Evolutionary conservation across 2,113 vertebrate species (phyloP).

Genomic region (Copsychus sechellarum): DNA sequence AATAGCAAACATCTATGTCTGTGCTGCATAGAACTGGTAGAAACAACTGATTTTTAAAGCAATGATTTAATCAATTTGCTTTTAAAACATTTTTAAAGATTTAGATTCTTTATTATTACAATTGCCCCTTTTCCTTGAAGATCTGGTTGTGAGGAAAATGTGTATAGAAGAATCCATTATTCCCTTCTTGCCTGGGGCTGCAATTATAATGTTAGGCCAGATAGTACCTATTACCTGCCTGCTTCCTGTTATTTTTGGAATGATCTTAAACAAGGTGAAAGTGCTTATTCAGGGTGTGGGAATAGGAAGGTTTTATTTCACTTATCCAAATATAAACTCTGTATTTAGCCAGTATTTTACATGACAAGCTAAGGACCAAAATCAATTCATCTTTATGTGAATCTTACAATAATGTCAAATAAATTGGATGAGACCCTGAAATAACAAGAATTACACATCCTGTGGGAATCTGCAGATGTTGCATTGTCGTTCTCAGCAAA

Average conservation of each 20-base stretch:
- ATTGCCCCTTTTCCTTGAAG: slow-evolving; percentile 7
- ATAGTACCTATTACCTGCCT: slow-evolving; percentile 45
- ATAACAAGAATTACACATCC: slow-evolving; percentile 39
- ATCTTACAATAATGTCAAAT: background rate
- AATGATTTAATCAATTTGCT: background rate
- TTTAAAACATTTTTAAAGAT: background rate
- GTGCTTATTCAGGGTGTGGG: slow-evolving; percentile 42
- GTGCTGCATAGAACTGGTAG: background rate
- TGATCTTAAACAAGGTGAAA: slow-evolving; percentile 52
- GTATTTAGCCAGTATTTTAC: background rate
- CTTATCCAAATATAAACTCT: background rate
- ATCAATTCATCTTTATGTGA: slow-evolving; percentile 9
- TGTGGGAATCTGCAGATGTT: slow-evolving; percentile 18
- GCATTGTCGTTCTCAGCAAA: slow-evolving; percentile 7
- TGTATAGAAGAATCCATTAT: slow-evolving; percentile 53
- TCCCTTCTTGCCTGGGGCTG: slow-evolving; percentile 54
- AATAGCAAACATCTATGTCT: background rate
- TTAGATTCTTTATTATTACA: background rate
- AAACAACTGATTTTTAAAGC: background rate
- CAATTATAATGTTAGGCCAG: slow-evolving; percentile 58
- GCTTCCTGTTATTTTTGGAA: slow-evolving; percentile 70
- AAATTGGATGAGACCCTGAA: slow-evolving; percentile 11
- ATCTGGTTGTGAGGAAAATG: background rate
- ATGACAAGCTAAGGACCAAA: slow-evolving; percentile 29
- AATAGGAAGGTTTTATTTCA: slow-evolving; percentile 50